phyloP scores from a whole-genome alignment of 1,140 invertebrate species.

The Manduca sexta region DNA sequence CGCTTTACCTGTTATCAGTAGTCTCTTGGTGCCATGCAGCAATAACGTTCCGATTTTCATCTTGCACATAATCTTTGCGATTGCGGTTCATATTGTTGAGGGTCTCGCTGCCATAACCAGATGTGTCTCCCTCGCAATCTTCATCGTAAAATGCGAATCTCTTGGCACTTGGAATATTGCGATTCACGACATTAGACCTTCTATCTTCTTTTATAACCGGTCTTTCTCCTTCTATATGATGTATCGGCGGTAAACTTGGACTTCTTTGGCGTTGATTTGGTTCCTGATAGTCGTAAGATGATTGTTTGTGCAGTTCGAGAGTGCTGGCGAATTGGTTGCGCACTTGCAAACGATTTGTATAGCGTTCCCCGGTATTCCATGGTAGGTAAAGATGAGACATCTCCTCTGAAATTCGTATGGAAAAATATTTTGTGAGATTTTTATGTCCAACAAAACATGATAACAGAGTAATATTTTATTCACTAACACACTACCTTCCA shows the following conservation, averaged over 20 bases:
- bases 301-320: constrained; percentile 63
- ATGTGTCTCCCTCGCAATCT: constrained; percentile 80
- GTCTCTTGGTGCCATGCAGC: constrained; percentile 52
- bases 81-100: constrained; percentile 64
- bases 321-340: constrained; percentile 68
- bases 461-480: background rate
- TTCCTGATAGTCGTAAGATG: constrained; percentile 60
- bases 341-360: constrained; percentile 55
- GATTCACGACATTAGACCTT: constrained; percentile 37
- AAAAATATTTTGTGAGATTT: background rate
- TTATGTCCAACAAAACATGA: too few species aligned
- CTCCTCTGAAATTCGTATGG: constrained; percentile 46
- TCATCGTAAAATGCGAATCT: constrained; percentile 70
- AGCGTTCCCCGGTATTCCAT: constrained; percentile 57
- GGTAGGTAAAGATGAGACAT: constrained; percentile 66
- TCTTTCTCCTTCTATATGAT: constrained; percentile 54
- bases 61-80: constrained; percentile 33
- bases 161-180: constrained; percentile 58
- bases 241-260: constrained; percentile 76
- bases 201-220: constrained; percentile 35
- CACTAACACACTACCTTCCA: constrained; percentile 24
- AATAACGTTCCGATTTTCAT: constrained; percentile 34
- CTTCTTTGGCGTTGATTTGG: constrained; percentile 68
- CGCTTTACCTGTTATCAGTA: constrained; percentile 44
- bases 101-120: constrained; percentile 82